phyloP scores from a whole-genome alignment of 2,797 vertebrate species.

The Microhierax caerulescens region DNA sequence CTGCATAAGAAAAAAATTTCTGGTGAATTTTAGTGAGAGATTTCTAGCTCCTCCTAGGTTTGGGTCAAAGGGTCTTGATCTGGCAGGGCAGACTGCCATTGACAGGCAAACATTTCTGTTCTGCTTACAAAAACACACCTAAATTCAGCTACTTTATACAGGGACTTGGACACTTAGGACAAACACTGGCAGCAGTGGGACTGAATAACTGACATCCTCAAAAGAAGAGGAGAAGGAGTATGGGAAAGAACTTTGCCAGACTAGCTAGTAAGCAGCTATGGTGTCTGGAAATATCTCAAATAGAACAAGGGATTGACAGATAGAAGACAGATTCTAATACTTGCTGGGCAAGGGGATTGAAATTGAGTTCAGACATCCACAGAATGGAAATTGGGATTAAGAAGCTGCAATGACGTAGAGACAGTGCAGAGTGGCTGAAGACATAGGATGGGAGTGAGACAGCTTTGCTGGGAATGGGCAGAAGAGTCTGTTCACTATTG shows the following conservation, averaged over 20 bases:
- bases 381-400: neutral
- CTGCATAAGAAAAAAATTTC: neutral
- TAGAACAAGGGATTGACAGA: neutral
- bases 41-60: neutral
- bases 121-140: neutral
- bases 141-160: neutral
- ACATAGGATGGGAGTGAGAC: neutral
- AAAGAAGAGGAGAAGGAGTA: neutral
- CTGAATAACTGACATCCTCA: neutral
- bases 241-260: neutral
- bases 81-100: neutral
- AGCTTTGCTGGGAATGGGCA: neutral
- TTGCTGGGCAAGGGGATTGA: neutral
- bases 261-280: neutral
- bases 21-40: neutral
- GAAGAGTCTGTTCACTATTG: neutral
- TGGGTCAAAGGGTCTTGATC: neutral
- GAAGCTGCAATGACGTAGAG: neutral
- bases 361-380: neutral
- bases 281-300: neutral
- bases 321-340: neutral
- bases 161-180: neutral
- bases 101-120: neutral
- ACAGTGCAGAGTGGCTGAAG: neutral
- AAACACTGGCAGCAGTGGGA: neutral